These are phyloP conservation scores for Scopus umbretta DNA, from an alignment of 2,113 vertebrate genomes.

Conservation along the genomic window DNA sequence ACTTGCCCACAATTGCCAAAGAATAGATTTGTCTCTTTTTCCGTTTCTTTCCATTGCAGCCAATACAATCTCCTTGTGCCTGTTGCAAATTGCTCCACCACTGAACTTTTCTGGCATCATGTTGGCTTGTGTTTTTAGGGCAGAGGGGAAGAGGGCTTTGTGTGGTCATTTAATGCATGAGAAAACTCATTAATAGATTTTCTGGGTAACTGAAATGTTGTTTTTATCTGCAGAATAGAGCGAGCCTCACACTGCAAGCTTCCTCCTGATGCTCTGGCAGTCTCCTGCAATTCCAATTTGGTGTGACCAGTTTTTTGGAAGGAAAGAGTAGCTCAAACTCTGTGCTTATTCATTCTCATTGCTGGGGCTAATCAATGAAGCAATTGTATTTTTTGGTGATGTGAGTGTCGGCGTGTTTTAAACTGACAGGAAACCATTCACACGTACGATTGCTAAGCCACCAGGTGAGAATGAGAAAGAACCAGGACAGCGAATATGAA, in stretches of 20 bases:
- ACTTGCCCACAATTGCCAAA: not conserved
- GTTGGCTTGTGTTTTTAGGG: slow-evolving; percentile 9
- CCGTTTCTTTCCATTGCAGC: not conserved
- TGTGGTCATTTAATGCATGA: slow-evolving; percentile 61
- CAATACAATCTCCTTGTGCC: not conserved
- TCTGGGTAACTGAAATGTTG: slow-evolving; percentile 43
- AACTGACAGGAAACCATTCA: not conserved
- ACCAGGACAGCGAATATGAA: not conserved
- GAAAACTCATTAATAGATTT: slow-evolving; percentile 52
- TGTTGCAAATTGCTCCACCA: not conserved
- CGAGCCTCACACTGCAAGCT: not conserved
- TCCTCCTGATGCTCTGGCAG: slow-evolving; percentile 21
- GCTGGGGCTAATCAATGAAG: slow-evolving; percentile 12
- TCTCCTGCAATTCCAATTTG: slow-evolving; percentile 1
- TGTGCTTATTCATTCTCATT: not conserved
- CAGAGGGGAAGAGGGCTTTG: slow-evolving; percentile 35
- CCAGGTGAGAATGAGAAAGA: not conserved
- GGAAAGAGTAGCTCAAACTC: not conserved
- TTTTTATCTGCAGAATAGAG: slow-evolving; percentile 18
- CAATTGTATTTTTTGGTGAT: not conserved
- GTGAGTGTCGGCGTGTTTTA: not conserved
- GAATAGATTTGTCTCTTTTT: not conserved
- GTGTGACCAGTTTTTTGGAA: slow-evolving; percentile 34
- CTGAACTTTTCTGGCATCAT: not conserved
- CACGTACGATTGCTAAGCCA: not conserved